Evolutionary conservation across 1,140 invertebrate genomes (phyloP), one percentile per base, ranked within the genome.

Genomic region (Psilanteris sp.): DNA sequence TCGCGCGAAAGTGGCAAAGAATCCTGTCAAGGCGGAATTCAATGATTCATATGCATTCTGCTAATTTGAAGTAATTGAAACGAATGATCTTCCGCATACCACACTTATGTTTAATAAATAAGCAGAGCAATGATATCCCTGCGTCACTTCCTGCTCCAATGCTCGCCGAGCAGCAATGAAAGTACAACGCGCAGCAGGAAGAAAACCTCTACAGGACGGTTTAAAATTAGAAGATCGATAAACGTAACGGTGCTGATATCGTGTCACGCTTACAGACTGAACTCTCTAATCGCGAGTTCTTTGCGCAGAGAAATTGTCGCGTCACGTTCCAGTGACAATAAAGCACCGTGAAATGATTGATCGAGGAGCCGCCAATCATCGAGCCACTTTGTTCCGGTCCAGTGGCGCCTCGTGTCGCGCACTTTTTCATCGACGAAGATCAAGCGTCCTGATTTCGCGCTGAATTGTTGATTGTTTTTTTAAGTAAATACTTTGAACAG

Each of bases 41-140:
- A 71, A 71, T 67, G 48, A 77, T 71, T 71, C 66, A 61, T 77
- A 77, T 66, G 70, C 73, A 64, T 64, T 77, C 66, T 37, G 29
- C 61, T 77, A 77, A 71, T 77, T 77, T 71, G 74, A 77, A 71
- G 61, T 71, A 71, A 77, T 68, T 75, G 72, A 75, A 75, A 64
- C 37, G 67, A 71, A 67, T 67, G 54, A 61, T 77, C 67, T 77
- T 77, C 74, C 74, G 74, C 74, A 70, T 77, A 46, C 74, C 74
- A 31, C 44, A 50, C 66, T 71, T 77, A 77, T 77, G 74, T 71
- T 77, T 77, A 77, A 77, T 77, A 77, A 77, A 76, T 71, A 71
- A 70, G 52, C 73, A 43, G 59, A 39, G 66, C 66, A 76, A 62
- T 77, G 74, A 77, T 77, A 77, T 77, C 54, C 34, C 31, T 24